Percentiles rank a stretch among this genome's conserved stretches.
Conservation (phyloP, 2,113 vertebrate genomes). For the Pavo muticus region DNA sequence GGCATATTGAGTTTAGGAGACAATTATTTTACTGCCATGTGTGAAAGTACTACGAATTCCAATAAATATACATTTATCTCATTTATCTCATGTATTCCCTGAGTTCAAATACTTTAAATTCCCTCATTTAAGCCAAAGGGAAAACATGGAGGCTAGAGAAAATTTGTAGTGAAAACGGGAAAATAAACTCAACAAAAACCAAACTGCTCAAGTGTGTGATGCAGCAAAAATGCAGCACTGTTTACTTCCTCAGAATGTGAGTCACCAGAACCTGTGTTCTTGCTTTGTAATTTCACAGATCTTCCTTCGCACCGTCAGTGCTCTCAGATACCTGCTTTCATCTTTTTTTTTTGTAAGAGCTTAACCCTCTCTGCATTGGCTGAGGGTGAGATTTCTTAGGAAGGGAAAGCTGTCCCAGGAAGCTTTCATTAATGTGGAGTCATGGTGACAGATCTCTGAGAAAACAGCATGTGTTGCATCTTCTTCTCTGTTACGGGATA, state of each 20-base stretch:
- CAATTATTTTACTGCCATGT: background rate
- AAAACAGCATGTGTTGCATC: conserved; percentile 15
- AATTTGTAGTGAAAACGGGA: background rate
- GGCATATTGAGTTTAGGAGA: background rate
- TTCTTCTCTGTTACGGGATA: background rate
- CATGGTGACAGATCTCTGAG: conserved; percentile 26
- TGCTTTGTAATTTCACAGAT: background rate
- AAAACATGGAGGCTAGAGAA: background rate
- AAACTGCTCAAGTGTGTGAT: background rate
- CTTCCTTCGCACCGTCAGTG: background rate
- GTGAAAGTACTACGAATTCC: background rate
- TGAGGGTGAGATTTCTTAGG: background rate
- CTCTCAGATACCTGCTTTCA: background rate
- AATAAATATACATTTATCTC: background rate
- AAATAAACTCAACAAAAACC: background rate
- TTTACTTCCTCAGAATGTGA: background rate
- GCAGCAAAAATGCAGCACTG: background rate
- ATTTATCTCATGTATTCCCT: background rate
- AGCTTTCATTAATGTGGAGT: conserved; percentile 37
- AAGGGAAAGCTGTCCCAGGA: background rate
- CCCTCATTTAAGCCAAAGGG: background rate
- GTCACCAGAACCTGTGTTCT: background rate
- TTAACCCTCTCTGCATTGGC: background rate
- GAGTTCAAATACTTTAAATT: background rate
- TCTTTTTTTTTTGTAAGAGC: background rate